Evolutionary conservation across 2,113 vertebrate species (phyloP).

Genomic region (Catagonus wagneri): DNA sequence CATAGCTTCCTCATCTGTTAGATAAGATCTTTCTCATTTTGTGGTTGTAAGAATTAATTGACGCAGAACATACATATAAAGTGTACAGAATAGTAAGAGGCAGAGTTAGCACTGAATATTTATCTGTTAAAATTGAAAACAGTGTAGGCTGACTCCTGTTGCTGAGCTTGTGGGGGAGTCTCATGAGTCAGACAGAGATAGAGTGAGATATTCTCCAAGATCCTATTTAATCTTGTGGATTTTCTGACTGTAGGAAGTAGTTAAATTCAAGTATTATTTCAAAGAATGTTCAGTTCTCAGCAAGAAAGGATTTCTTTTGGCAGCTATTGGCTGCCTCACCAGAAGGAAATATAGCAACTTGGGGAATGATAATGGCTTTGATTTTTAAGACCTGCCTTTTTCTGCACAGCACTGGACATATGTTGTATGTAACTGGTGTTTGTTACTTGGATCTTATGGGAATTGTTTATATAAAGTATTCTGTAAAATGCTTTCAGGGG

Average conservation of each 20-base stretch:
- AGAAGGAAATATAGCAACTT: not conserved
- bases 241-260: slow-evolving; percentile 11
- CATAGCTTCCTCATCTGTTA: not conserved
- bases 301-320: slow-evolving; percentile 4
- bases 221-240: not conserved
- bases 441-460: not conserved
- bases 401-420: not conserved
- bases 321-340: not conserved
- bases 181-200: not conserved
- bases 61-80: not conserved
- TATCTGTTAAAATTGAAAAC: not conserved
- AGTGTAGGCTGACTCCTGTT: not conserved
- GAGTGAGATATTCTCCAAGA: not conserved
- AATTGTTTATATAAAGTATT: not conserved
- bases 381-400: slow-evolving; percentile 18
- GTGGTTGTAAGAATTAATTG: not conserved
- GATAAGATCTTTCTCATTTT: not conserved
- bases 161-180: not conserved
- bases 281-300: slow-evolving; percentile 5
- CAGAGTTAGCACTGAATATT: not conserved
- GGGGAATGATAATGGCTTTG: not conserved
- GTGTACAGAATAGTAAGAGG: not conserved
- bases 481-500: slow-evolving; percentile 5
- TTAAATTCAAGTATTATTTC: not conserved
- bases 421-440: not conserved